Base-by-base conservation (phyloP, 92 coral and sea anemone genomes). In the Epizoanthus scotinus region DNA sequence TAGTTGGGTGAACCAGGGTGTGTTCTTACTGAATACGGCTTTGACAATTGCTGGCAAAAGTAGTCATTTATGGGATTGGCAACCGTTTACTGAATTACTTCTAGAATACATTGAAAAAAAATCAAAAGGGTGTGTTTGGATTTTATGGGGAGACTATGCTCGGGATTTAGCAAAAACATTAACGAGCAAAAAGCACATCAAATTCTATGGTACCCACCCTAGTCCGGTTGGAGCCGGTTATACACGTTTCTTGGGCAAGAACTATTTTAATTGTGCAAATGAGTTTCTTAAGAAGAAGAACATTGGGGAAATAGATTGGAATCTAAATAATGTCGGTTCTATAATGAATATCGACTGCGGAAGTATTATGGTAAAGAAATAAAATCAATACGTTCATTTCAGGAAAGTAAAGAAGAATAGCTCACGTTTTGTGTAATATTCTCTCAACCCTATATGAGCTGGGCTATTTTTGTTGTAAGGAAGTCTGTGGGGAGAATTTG, bases 231-330 rank as follows among this genome's bases (percentile, higher is more conserved):
- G 54, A 1, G 40, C 52, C 3, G 22, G 38, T 3, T 55, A 78
- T 50, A 61, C 22, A 27, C 8, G 52, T 2, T 67, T 80, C 21
- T 80, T 50, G 67, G 75, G 75, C 2, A 29, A 73, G 3, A 80
- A 67, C 25, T 80, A 80, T 50, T 80, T 80, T 63, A 50, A 7
- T 14, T 80, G 84, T 58, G 84, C 75, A 3, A 80, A 80, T 31
- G 1, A n/a, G 0, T 80, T 67, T 13, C 38, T 40, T 25, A 0
- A 1, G 17, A 25, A 26, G 6, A 1, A 6, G 3, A 26, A 26
- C 0, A 25, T 8, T 8, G 15, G 0, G 0, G 5, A 0, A 6
- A 29, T 62, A 62, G 5, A 62, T 18, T 62, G 67, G 67, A 21
- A 8, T 62, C 2, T 62, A 62, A 27, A 27, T 26, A 17, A 0